A percentile compares a stretch with the other conserved stretches of the same genome.
Evolutionary conservation across 2,113 vertebrate genomes (phyloP).

Genomic region (Trachemys scripta): DNA sequence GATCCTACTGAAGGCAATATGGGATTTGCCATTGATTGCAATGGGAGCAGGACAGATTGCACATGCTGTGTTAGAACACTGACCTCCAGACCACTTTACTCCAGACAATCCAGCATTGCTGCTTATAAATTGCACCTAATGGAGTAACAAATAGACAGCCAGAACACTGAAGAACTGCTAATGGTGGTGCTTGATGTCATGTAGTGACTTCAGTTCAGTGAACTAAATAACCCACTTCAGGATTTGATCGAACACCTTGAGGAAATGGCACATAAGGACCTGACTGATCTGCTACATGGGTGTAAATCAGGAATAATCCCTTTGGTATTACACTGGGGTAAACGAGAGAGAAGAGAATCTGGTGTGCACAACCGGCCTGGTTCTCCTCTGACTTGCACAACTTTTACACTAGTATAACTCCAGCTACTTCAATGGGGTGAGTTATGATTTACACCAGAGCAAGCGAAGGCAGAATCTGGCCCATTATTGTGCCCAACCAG

Average conservation of each 20-base stretch:
- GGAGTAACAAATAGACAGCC: background rate
- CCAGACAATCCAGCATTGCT: background rate
- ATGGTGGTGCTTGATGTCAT: background rate
- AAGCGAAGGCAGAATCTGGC: background rate
- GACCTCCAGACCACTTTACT: background rate
- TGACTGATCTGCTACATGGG: background rate
- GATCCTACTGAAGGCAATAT: constrained; percentile 36
- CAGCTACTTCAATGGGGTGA: background rate
- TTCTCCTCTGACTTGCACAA: background rate
- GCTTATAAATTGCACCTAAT: background rate
- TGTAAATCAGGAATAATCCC: background rate
- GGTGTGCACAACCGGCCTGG: background rate
- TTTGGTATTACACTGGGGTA: background rate
- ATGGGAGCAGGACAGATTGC: background rate
- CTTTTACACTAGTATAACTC: background rate
- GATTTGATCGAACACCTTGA: background rate
- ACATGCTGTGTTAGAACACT: fast-evolving
- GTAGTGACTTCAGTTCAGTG: background rate
- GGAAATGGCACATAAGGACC: background rate
- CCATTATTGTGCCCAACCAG: background rate
- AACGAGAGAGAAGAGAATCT: background rate
- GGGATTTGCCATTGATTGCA: background rate
- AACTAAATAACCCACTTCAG: background rate
- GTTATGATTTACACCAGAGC: background rate
- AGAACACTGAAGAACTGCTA: background rate